Conservation (phyloP, 2,113 vertebrate genomes). For the Circaetus cinerascens region DNA sequence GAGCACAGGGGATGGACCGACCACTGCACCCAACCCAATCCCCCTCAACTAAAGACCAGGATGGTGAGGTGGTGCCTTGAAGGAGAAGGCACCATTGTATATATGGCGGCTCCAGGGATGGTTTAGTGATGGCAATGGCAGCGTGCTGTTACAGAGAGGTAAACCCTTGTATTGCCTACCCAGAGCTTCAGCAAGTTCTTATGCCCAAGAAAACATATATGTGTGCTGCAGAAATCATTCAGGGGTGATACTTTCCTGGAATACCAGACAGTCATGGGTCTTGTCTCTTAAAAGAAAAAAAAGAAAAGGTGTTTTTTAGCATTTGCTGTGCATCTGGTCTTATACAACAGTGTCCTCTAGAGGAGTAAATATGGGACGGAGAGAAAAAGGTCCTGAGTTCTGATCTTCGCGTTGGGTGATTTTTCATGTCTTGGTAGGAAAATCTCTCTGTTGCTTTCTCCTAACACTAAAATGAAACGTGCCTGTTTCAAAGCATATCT, state of each 20-base stretch:
- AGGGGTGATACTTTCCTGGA: not conserved
- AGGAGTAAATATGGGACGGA: not conserved
- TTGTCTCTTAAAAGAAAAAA: not conserved
- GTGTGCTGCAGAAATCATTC: not conserved
- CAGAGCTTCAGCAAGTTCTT: not conserved
- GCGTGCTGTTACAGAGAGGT: not conserved
- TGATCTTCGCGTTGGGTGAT: not conserved
- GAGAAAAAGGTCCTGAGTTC: not conserved
- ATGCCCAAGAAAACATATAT: not conserved
- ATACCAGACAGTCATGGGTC: not conserved
- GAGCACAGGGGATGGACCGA: not conserved
- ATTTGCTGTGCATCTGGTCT: not conserved
- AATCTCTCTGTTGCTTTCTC: not conserved
- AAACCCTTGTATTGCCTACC: accelerated
- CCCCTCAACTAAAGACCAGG: not conserved
- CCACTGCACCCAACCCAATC: not conserved
- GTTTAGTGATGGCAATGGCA: not conserved
- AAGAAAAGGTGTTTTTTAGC: not conserved
- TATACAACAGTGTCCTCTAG: constrained; percentile 23
- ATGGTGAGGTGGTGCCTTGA: not conserved
- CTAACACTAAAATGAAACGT: not conserved
- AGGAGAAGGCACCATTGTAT: not conserved
- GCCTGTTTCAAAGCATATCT: not conserved
- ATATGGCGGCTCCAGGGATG: not conserved
- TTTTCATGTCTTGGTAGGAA: not conserved